Evolutionary conservation across 2,113 vertebrate genomes (phyloP).

Genomic region (Protomyctophum bolini): DNA sequence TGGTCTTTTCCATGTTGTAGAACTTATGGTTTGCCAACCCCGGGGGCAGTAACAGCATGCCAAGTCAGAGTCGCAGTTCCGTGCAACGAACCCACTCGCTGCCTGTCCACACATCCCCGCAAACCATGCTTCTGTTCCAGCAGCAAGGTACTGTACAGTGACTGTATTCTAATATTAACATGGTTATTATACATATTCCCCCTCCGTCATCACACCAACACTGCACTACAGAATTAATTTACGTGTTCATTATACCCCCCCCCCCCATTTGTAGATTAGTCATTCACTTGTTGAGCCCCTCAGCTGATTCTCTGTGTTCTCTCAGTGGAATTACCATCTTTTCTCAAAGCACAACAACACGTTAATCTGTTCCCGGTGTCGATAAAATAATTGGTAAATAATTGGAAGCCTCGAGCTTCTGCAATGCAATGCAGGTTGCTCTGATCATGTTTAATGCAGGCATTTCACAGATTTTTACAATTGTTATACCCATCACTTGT

Average conservation of each 20-base stretch:
- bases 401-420: too few relatives aligned
- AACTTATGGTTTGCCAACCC: constrained; percentile 94
- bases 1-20: constrained; percentile 64
- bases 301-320: too few relatives aligned
- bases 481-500: too few relatives aligned
- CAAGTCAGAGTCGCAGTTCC: constrained; percentile 92
- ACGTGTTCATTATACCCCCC: neutral
- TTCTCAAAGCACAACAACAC: too few relatives aligned
- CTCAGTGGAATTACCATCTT: too few relatives aligned
- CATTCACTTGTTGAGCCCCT: too few relatives aligned
- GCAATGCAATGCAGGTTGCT: too few relatives aligned
- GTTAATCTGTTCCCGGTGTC: too few relatives aligned
- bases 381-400: too few relatives aligned
- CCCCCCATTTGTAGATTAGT: too few relatives aligned
- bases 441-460: too few relatives aligned
- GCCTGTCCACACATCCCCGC: constrained; percentile 93
- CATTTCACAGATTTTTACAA: too few relatives aligned
- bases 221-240: neutral
- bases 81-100: constrained; percentile 94
- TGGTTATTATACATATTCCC: neutral
- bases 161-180: neutral
- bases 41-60: constrained; percentile 95
- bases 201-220: neutral
- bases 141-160: constrained; percentile 81
- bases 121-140: constrained; percentile 94